Evolutionary conservation across 2,888 invertebrate species (phyloP), one percentile per base, ranked within the genome.

Genomic region (Schrankia costaestrigalis): DNA sequence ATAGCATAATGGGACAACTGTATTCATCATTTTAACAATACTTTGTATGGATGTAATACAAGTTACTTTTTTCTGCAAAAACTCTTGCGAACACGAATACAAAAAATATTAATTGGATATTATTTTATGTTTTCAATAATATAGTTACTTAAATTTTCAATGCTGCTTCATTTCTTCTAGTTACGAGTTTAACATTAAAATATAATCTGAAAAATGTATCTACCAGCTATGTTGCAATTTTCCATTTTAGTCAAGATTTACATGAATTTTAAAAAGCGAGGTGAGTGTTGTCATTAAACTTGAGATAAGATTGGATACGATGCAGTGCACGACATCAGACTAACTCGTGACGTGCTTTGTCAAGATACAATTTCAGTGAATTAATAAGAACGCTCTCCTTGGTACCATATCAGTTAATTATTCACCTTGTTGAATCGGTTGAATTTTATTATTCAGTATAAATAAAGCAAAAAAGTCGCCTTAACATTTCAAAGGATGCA

Each of bases 251-350:
- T 63, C 60, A 66, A 63, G 56, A 70, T 71, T 56, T 69, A 61
- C 61, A 67, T 76, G 63, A 61, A 65, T 77, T 74, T 76, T 75
- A 71, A 68, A 61, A 53, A 32, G 38, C 53, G 50, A 61, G 47
- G 64, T 62, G 58, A 65, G 59, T 63, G 57, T 40, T 63, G 69
- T 73, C 78, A 79, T 78, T 78, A 77, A 73, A 73, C 53, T 73
- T 68, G 48, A 71, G 79, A 79, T 78, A 77, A 79, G 75, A 75
- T 71, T 66, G 41, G 49, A 54, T 44, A 54, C 65, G 65, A 71
- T 71, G 71, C 60, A 42, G 61, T 67, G 71, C 79, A 79, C 75
- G 80, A 67, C 67, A 77, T 53, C 51, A 41, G n/a, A 57, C 61
- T 59, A 54, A 59, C 50, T 53, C 59, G 53, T 63, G 59, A 56